Conservation (phyloP, 2,113 vertebrate genomes). For the Pelvicachromis taeniatus region DNA sequence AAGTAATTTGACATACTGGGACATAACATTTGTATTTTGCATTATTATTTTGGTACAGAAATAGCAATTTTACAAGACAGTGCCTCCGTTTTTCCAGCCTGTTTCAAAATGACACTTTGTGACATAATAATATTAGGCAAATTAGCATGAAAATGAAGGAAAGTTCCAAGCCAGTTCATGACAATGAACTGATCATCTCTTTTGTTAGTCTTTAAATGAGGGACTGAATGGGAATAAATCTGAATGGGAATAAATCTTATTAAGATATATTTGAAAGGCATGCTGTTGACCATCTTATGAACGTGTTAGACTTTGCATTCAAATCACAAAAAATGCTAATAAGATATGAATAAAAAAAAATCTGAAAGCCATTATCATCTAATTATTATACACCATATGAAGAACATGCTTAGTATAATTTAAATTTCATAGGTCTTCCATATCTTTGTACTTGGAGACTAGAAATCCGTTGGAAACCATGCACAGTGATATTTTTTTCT, state of each 20-base stretch:
- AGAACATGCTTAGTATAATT: neutral
- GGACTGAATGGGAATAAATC: slow-evolving; percentile 60
- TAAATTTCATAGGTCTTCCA: neutral
- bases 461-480: neutral
- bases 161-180: slow-evolving; percentile 37
- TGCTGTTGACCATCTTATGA: slow-evolving; percentile 5
- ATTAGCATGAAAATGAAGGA: slow-evolving; percentile 62
- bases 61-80: slow-evolving; percentile 6
- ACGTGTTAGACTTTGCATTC: neutral
- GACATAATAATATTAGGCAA: slow-evolving; percentile 64
- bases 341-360: neutral
- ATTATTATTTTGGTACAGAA: neutral
- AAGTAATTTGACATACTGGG: neutral
- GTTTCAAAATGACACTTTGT: slow-evolving; percentile 35
- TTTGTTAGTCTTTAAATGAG: slow-evolving; percentile 62
- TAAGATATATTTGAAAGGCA: slow-evolving; percentile 45
- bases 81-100: neutral
- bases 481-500: neutral
- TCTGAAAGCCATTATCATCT: neutral
- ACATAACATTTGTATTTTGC: neutral
- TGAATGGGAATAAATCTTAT: slow-evolving; percentile 65
- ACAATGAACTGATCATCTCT: slow-evolving; percentile 63
- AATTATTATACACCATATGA: neutral
- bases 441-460: neutral
- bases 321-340: neutral